Base-by-base conservation (phyloP, 2,888 invertebrate genomes). In the Eugnorisma glareosa region DNA sequence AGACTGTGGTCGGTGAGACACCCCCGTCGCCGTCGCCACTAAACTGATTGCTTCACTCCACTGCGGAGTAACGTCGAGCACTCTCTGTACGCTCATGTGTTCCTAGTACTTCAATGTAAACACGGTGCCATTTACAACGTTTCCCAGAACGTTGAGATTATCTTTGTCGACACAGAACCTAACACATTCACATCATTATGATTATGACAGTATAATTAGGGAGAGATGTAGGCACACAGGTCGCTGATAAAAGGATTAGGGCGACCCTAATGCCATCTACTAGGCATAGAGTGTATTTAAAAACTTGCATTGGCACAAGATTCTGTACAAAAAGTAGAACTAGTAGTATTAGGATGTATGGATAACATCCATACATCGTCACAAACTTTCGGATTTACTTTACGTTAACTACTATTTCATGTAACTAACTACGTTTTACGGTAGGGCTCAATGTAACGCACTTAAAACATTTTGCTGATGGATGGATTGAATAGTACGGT, bases 81-180 rank as follows among this genome's bases (percentile, higher is more conserved):
- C 59, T 21, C 35, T 69, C 63, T 51, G 28, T 11, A 8, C n/a
- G 48, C 6, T 70, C 63, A 73, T 83, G 35, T 13, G 63, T 76
- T 73, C 80, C 80, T 73, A 21, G 80, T 80, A 83, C 13, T 64
- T 67, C 28, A 18, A 54, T 73, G 37, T 83, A 73, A 75, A 76
- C 67, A 75, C 37, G 61, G 69, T 83, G 69, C 45, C 72, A 67
- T 35, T 54, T 63, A 37, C 67, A 59, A 13, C n/a, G 31, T 15
- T 75, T 76, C 69, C 15, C 2, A 67, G 80, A 70, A 79, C 31
- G 24, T 40, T 11, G 35, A 35, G 18, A 61, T 61, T 18, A 54
- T 66, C 24, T 82, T 67, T 81, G 18, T 37, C 43, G 13, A 54
- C 31, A 64, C 11, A 66, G 40, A 48, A 66, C 31, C 64, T 45